Base-by-base conservation (phyloP, 2,797 vertebrate species). In the Mus spretus region DNA sequence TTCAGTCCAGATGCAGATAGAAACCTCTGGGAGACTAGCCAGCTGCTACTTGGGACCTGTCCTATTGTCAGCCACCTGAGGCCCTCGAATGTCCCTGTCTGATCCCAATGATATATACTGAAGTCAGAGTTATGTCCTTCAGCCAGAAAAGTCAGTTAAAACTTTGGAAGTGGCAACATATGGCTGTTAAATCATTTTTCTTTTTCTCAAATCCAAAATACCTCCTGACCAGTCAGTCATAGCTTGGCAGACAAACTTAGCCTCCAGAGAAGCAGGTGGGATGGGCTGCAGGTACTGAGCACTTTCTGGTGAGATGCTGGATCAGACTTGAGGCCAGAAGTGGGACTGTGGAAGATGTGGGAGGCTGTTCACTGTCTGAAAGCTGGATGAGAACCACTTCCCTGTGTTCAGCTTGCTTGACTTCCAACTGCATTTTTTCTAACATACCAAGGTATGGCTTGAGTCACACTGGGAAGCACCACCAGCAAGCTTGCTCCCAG, bases 61-160 rank as follows among this genome's bases (percentile, higher is more conserved):
- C 31, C 92, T 57, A 82, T 90, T 83, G 50, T 82, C 44, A 96
- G 79, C 67, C 50, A 86, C 57, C 65, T 61, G 95, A 86, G 67
- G 55, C 40, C 37, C 17, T 50, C 1, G 0, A 90, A 67, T 95
- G 22, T 94, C 61, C 53, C 37, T 96, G 75, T 89, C 28, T 91
- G 70, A 67, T 31, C 19, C 61, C 70, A 88, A 59, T 59, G 87
- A 47, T 79, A 63, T 90, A 37, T 59, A 70, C 75, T 74, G 22
- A 93, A 85, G 78, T 44, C n/a, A 89, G 20, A 80, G 53, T 91
- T 96, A 63, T 88, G 50, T 94, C n/a, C 61, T 90, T 94, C 50
- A 94, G 28, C 81, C 47, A 70, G 70, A 96, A 20, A 50, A 74
- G 74, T 55, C 37, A 94, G 47, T 61, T 88, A 74, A 85, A 95